Percentiles rank a stretch among this genome's conserved stretches.
Conservation (phyloP, 2,888 invertebrate genomes). For the Ophion costatus region DNA sequence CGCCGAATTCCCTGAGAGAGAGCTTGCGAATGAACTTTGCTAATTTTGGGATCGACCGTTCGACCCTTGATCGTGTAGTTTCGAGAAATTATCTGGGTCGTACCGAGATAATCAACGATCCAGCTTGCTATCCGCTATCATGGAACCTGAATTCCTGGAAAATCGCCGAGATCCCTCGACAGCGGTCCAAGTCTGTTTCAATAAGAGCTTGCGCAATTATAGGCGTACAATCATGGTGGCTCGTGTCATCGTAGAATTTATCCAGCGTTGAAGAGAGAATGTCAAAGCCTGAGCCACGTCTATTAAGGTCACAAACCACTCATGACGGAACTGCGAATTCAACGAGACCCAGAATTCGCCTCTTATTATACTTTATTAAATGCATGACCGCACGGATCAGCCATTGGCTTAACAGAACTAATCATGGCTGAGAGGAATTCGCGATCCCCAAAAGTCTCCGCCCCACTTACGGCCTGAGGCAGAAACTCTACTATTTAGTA, state of each 20-base stretch:
- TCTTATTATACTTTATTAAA: slow-evolving; percentile 37
- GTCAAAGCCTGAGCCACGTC: background rate
- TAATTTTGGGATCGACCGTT: slow-evolving; percentile 52
- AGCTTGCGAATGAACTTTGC: slow-evolving; percentile 57
- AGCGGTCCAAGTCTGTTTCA: slow-evolving; percentile 18
- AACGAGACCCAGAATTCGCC: slow-evolving; percentile 5
- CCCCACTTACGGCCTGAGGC: too few species aligned
- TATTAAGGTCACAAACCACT: slow-evolving; percentile 35
- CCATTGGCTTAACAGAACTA: slow-evolving; percentile 16
- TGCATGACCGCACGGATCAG: slow-evolving; percentile 26
- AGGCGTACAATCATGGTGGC: background rate
- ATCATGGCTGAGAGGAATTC: slow-evolving; percentile 18
- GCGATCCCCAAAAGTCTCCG: too few species aligned
- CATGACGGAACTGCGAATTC: slow-evolving; percentile 30
- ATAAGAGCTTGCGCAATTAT: slow-evolving; percentile 2
- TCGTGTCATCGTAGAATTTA: slow-evolving; percentile 4
- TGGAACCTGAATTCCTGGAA: slow-evolving; percentile 67
- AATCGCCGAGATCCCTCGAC: slow-evolving; percentile 19
- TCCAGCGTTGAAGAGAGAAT: background rate
- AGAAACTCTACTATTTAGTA: too few species aligned
- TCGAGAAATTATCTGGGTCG: slow-evolving; percentile 13
- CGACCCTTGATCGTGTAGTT: slow-evolving; percentile 1
- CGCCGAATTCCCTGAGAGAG: slow-evolving; percentile 49
- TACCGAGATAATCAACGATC: slow-evolving; percentile 61
- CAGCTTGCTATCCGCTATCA: slow-evolving; percentile 70